Evolutionary conservation across 37 sponge, comb jelly and placozoan genomes (phyloP).

Genomic region (Ianthella basta): DNA sequence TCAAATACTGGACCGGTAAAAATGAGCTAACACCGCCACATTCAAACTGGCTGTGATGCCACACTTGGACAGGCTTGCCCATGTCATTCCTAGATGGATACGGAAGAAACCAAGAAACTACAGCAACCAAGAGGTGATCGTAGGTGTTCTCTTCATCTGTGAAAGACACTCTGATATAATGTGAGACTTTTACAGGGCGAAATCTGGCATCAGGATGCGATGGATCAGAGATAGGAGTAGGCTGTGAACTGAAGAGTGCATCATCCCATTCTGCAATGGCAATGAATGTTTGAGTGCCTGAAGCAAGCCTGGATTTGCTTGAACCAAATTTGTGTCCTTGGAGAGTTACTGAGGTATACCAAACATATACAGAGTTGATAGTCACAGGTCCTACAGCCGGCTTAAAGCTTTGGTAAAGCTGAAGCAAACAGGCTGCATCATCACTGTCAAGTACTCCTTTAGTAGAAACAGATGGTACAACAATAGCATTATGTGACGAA

Average conservation of each 20-base stretch:
- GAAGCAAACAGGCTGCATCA: not conserved
- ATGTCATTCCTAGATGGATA: slow-evolving; percentile 10
- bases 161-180: slow-evolving; percentile 21
- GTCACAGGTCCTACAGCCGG: not conserved
- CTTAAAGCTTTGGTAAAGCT: not conserved
- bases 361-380: slow-evolving; percentile 4
- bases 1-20: not conserved
- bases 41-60: not conserved
- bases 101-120: slow-evolving; percentile 19
- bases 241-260: not conserved
- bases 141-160: not conserved
- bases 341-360: not conserved
- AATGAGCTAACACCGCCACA: not conserved
- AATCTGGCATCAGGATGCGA: not conserved
- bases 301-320: not conserved
- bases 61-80: slow-evolving; percentile 27
- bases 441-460: not conserved
- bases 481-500: not conserved
- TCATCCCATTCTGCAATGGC: slow-evolving; percentile 1
- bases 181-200: not conserved
- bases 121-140: not conserved
- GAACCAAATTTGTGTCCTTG: not conserved
- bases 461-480: not conserved
- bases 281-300: not conserved
- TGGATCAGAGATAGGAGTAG: slow-evolving; percentile 3